Conservation (phyloP, 2,888 invertebrate genomes). For the Caenorhabditis parvicauda region DNA sequence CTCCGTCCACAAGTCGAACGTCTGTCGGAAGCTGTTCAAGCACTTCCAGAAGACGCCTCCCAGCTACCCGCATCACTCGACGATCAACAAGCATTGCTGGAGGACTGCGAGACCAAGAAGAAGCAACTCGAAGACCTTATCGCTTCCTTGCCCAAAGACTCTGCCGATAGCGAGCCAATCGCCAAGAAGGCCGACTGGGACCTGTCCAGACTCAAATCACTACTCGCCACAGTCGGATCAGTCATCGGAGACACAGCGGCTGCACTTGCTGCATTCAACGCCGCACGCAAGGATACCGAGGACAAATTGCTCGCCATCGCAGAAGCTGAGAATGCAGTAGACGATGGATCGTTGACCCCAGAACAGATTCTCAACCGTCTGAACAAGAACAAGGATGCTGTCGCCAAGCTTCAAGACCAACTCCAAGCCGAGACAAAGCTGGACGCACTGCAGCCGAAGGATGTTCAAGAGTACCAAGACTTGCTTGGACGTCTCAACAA, state of each 20-base stretch:
- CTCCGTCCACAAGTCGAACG: slow-evolving; percentile 22
- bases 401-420: slow-evolving; percentile 9
- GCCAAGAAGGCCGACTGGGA: slow-evolving; percentile 27
- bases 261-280: slow-evolving; percentile 36
- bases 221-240: slow-evolving; percentile 19
- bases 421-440: slow-evolving; percentile 10
- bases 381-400: slow-evolving; percentile 8
- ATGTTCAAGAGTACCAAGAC: slow-evolving; percentile 18
- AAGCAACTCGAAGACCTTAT: slow-evolving; percentile 21
- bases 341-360: neutral
- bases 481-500: slow-evolving; percentile 24
- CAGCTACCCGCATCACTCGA: slow-evolving; percentile 12
- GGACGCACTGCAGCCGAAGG: slow-evolving; percentile 18
- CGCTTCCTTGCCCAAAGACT: slow-evolving; percentile 13
- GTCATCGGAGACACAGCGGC: slow-evolving; percentile 34
- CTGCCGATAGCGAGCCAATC: slow-evolving; percentile 20
- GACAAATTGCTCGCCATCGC: slow-evolving; percentile 24
- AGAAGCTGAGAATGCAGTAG: neutral
- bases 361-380: slow-evolving; percentile 16
- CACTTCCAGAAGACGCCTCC: slow-evolving; percentile 15
- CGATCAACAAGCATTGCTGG: slow-evolving; percentile 25
- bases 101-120: slow-evolving; percentile 20
- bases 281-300: slow-evolving; percentile 33
- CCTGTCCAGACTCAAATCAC: slow-evolving; percentile 27
- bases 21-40: slow-evolving; percentile 13